Percentiles rank a stretch among this genome's conserved stretches.
Evolutionary conservation across 2,888 invertebrate species (phyloP).

Genomic region (Drosophila prolongata): DNA sequence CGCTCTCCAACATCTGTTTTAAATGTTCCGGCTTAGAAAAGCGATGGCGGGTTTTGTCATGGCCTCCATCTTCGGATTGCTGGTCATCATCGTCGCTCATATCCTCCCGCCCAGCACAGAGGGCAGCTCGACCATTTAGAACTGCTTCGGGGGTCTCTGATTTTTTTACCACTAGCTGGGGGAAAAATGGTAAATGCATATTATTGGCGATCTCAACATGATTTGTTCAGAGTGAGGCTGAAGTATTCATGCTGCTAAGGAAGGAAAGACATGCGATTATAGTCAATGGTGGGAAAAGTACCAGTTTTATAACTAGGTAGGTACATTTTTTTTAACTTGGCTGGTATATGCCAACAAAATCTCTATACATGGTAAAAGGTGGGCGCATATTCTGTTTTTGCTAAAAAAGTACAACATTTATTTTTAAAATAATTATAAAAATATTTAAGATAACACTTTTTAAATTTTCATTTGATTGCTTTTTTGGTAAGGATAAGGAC

Average conservation of each 20-base stretch:
- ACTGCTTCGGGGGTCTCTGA: slow-evolving; percentile 87
- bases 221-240: not conserved
- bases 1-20: slow-evolving; percentile 92
- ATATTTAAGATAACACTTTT: not conserved
- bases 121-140: slow-evolving; percentile 92
- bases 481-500: not conserved
- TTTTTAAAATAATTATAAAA: not conserved
- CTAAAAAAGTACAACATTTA: not conserved
- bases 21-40: slow-evolving; percentile 89
- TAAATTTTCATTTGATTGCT: not conserved
- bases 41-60: slow-evolving; percentile 83
- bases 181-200: slow-evolving; percentile 34
- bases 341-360: not conserved
- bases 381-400: too few species aligned
- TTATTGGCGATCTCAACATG: slow-evolving; percentile 28
- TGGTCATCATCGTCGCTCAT: slow-evolving; percentile 87
- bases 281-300: slow-evolving; percentile 12
- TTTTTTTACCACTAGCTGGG: slow-evolving; percentile 86
- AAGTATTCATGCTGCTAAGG: slow-evolving; percentile 12
- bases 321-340: not conserved
- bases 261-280: slow-evolving; percentile 8
- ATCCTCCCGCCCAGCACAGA: slow-evolving; percentile 91
- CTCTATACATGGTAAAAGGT: too few species aligned
- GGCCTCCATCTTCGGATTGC: slow-evolving; percentile 85
- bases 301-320: not conserved